These are phyloP conservation scores for Nemapogon koenigi DNA, from an alignment of 2,888 invertebrate genomes.

Conservation along the genomic window DNA sequence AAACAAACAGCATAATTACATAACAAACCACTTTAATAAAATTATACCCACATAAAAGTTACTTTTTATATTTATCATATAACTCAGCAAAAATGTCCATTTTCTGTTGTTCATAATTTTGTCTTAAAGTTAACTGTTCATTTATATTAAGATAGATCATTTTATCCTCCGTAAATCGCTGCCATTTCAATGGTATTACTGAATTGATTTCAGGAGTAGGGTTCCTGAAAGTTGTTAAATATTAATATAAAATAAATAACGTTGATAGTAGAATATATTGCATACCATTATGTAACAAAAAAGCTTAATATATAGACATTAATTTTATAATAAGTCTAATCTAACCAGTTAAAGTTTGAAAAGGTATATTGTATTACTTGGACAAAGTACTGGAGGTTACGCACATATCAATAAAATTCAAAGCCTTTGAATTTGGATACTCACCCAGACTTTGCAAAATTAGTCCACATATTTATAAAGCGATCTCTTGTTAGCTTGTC, in stretches of 20 bases:
- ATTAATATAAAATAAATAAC: not conserved
- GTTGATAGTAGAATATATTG: not conserved
- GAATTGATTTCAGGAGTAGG: conserved; percentile 20
- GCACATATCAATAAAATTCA: too few relatives aligned
- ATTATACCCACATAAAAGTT: conserved; percentile 8
- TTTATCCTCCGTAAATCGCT: conserved; percentile 3
- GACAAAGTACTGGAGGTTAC: too few relatives aligned
- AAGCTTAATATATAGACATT: not conserved
- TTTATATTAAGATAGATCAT: conserved; percentile 23
- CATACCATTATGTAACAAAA: too few relatives aligned
- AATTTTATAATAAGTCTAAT: not conserved
- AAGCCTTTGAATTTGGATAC: too few relatives aligned
- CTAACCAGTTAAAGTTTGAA: too few relatives aligned
- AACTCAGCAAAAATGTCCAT: conserved; percentile 28
- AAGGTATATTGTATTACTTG: too few relatives aligned
- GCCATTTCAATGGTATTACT: conserved; percentile 22
- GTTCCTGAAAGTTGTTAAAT: conserved; percentile 21
- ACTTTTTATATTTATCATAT: conserved; percentile 25
- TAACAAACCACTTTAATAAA: conserved; percentile 11
- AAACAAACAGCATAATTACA: too few relatives aligned
- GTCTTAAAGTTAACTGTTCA: conserved; percentile 20
- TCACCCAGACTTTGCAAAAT: conserved; percentile 37
- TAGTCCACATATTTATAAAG: conserved; percentile 32
- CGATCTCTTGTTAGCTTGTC: conserved; percentile 20
- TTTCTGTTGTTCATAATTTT: conserved; percentile 24